phyloP scores from a whole-genome alignment of 1,140 invertebrate species.

The Schlechtendalia chinensis region DNA sequence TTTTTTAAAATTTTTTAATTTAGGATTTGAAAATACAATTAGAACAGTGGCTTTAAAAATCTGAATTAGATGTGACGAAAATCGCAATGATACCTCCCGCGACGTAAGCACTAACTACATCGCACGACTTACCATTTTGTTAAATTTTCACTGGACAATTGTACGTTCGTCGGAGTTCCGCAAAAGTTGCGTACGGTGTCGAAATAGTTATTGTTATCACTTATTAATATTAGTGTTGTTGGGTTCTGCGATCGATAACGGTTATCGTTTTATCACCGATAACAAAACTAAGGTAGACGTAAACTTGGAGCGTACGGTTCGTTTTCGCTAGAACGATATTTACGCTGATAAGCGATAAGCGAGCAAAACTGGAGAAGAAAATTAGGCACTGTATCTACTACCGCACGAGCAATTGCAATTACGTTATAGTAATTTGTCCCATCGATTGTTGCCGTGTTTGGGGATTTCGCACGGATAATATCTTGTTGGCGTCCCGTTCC shows the following conservation, averaged over 20 bases:
- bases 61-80: too few species aligned
- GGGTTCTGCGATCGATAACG: neutral
- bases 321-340: neutral
- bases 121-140: conserved; percentile 17
- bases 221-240: too few species aligned
- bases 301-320: conserved; percentile 28
- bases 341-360: conserved; percentile 41
- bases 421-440: neutral
- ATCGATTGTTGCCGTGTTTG: neutral
- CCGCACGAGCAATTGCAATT: neutral
- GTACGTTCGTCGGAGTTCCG: neutral
- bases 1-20: too few species aligned
- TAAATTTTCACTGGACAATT: neutral
- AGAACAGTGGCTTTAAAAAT: too few species aligned
- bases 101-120: too few species aligned
- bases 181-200: neutral
- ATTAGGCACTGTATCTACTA: neutral
- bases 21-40: too few species aligned
- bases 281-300: conserved; percentile 10
- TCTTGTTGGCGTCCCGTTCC: neutral
- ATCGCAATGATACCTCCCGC: too few species aligned
- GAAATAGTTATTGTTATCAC: neutral
- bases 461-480: neutral
- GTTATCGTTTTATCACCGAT: neutral
- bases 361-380: conserved; percentile 46